Conservation (phyloP, 2,113 vertebrate genomes). For the Melanocharis versteri region DNA sequence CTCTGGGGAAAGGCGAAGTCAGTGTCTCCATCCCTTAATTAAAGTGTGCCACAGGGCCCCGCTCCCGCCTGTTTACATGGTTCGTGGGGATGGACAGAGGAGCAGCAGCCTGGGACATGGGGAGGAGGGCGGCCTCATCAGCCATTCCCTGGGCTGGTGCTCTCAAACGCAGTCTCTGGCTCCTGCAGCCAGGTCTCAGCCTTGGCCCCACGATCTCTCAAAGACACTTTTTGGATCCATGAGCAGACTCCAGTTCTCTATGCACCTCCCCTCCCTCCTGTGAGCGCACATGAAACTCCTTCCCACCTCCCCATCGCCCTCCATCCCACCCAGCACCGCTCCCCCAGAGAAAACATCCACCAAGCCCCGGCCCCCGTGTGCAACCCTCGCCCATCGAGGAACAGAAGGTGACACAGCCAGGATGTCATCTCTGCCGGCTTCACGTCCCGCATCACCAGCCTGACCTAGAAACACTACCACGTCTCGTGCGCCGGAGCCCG, state of each 20-base stretch:
- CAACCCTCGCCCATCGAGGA: neutral
- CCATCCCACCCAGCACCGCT: neutral
- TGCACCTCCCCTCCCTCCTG: neutral
- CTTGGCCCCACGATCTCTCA: rapidly evolving
- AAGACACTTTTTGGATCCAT: neutral
- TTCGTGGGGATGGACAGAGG: neutral
- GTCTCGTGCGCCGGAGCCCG: slow-evolving; percentile 19
- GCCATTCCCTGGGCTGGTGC: neutral
- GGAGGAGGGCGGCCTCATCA: rapidly evolving
- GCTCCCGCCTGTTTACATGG: neutral
- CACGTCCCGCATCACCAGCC: slow-evolving; percentile 35
- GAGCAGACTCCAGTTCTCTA: neutral
- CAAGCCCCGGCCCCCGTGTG: rapidly evolving
- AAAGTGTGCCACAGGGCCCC: neutral
- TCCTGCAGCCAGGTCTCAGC: neutral
- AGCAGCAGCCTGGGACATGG: rapidly evolving
- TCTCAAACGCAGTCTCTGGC: neutral
- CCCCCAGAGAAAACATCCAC: neutral
- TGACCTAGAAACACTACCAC: slow-evolving; percentile 62
- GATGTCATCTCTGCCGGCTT: slow-evolving; percentile 30
- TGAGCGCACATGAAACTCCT: neutral
- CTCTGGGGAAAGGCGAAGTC: neutral
- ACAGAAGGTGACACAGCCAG: slow-evolving; percentile 44
- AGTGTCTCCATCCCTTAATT: slow-evolving; percentile 37
- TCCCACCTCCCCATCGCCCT: neutral